Percentiles rank a stretch among this genome's conserved stretches.
Evolutionary conservation across 2,797 vertebrate genomes (phyloP).

Genomic region (Acanthurus tractus): DNA sequence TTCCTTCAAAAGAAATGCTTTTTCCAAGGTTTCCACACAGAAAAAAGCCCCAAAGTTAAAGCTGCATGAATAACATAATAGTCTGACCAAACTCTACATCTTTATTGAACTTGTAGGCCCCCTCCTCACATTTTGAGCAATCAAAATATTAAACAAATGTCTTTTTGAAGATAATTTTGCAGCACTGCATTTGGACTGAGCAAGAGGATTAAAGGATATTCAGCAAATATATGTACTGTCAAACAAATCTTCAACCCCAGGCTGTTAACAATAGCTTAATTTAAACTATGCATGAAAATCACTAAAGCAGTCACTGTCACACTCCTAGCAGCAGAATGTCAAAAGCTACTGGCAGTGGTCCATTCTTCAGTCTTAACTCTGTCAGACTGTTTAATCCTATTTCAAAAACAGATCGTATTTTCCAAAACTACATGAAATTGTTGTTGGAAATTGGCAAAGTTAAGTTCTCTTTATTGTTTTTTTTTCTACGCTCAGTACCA

Average conservation of each 20-base stretch:
- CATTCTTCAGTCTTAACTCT: slow-evolving; percentile 59
- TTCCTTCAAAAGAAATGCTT: neutral
- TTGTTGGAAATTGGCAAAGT: slow-evolving; percentile 45
- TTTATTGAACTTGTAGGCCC: slow-evolving; percentile 13
- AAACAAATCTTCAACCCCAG: slow-evolving; percentile 58
- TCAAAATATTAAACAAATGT: slow-evolving; percentile 46
- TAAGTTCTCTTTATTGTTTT: slow-evolving; percentile 21
- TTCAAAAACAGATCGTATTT: slow-evolving; percentile 59
- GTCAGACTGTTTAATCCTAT: slow-evolving; percentile 65
- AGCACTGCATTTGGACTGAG: slow-evolving; percentile 28
- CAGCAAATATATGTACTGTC: slow-evolving; percentile 52
- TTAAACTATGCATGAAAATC: slow-evolving; percentile 66
- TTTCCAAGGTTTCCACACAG: neutral
- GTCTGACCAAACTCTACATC: slow-evolving; percentile 13
- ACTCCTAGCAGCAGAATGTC: slow-evolving; percentile 59
- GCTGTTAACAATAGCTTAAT: slow-evolving; percentile 64
- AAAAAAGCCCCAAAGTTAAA: neutral
- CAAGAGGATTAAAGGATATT: slow-evolving; percentile 60
- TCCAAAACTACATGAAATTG: slow-evolving; percentile 43
- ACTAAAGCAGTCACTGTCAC: slow-evolving; percentile 64
- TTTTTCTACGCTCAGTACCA: slow-evolving; percentile 7
- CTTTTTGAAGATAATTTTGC: slow-evolving; percentile 35
- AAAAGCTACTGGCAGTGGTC: slow-evolving; percentile 55
- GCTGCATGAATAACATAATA: slow-evolving; percentile 11
- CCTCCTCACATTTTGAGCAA: slow-evolving; percentile 20